Base-by-base conservation (phyloP, 1,140 invertebrate genomes). In the Papilio dardanus region DNA sequence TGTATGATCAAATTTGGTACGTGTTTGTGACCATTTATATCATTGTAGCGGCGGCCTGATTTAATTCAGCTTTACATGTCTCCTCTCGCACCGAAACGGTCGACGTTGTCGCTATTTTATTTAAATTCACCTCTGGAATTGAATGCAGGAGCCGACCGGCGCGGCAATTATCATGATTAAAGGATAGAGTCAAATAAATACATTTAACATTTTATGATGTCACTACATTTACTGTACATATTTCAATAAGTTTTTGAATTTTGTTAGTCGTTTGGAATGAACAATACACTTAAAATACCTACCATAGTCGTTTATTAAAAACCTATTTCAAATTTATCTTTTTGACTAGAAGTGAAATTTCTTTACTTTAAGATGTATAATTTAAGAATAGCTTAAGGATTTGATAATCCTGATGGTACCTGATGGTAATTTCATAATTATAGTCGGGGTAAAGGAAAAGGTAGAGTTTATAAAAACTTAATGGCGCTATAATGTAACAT, bases 381-480 rank as follows among this genome's bases (percentile, higher is more conserved):
- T 91, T 93, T 92, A 81, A 87, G 88, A 84, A 91, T 90, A 92
- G 89, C 86, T 91, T 87, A 90, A 91, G 89, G 86, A 88, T 83
- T 85, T n/a, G n/a, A n/a, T n/a, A n/a, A n/a, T n/a, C n/a, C n/a
- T n/a, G n/a, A n/a, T n/a, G n/a, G n/a, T n/a, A n/a, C n/a, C n/a
- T n/a, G n/a, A 83, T 85, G 85, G 79, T 84, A 83, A 80, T 80
- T 84, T 86, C 80, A 85, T 92, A 91, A 93, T 93, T 89, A 92
- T 86, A 88, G 83, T 76, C 83, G 86, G 84, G 77, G 78, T 83
- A 77, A 83, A 77, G 78, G 83, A 87, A 28, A 80, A 82, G 81
- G 86, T 79, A 84, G 78, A 74, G 82, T 78, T 78, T 85, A 90
- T 88, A 92, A 92, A 92, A 92, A 92, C 78, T 87, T 87, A 92